These are phyloP conservation scores for Gerris lacustris DNA, from an alignment of 2,888 invertebrate species.

Conservation along the genomic window DNA sequence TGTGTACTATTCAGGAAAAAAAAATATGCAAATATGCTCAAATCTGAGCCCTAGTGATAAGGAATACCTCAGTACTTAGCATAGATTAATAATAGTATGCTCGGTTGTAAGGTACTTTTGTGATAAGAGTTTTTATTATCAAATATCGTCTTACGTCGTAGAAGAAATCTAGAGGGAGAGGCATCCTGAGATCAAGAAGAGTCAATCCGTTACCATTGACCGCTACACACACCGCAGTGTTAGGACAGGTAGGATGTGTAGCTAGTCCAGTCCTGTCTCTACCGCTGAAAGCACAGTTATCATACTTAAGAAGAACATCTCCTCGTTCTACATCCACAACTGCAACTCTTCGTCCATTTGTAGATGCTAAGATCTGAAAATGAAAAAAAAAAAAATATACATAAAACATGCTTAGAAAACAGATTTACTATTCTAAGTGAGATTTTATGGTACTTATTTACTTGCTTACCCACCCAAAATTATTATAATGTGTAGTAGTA, in stretches of 20 bases:
- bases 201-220: constrained; percentile 42
- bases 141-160: constrained; percentile 37
- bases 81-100: too few relatives aligned
- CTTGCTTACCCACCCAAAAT: too few relatives aligned
- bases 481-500: too few relatives aligned
- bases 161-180: constrained; percentile 40
- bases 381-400: constrained; percentile 15
- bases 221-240: constrained; percentile 40
- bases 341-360: constrained; percentile 39
- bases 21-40: too few relatives aligned
- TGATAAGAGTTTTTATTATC: too few relatives aligned
- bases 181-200: constrained; percentile 41
- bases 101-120: too few relatives aligned
- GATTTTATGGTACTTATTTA: too few relatives aligned
- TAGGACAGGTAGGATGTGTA: constrained; percentile 39
- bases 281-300: constrained; percentile 40
- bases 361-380: constrained; percentile 39
- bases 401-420: background rate
- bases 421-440: too few relatives aligned
- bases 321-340: constrained; percentile 42
- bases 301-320: constrained; percentile 39
- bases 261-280: constrained; percentile 40
- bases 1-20: too few relatives aligned
- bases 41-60: too few relatives aligned
- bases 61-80: too few relatives aligned